Evolutionary conservation across 2,797 vertebrate genomes (phyloP).

Genomic region (Phoebastria nigripes): DNA sequence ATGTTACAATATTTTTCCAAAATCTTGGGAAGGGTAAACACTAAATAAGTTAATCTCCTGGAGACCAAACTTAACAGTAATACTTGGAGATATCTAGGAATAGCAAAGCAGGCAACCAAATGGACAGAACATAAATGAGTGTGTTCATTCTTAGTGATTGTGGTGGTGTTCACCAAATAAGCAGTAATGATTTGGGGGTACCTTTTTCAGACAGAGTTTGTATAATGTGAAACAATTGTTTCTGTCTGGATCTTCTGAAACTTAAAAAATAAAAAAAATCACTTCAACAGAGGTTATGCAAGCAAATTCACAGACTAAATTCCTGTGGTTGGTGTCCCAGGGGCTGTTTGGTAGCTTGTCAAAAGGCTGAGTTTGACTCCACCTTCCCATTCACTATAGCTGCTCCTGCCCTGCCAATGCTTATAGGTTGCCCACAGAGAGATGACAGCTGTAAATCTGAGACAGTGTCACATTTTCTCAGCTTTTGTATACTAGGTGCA

Average conservation of each 20-base stretch:
- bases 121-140: neutral
- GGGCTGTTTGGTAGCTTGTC: neutral
- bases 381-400: neutral
- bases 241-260: neutral
- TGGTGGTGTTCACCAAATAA: neutral
- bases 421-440: neutral
- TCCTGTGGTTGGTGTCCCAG: neutral
- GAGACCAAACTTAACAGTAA: neutral
- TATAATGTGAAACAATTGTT: neutral
- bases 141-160: neutral
- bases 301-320: neutral
- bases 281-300: neutral
- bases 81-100: neutral
- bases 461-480: neutral
- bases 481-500: neutral
- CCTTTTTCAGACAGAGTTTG: neutral
- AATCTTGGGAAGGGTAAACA: neutral
- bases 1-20: neutral
- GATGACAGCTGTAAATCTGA: neutral
- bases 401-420: rapidly evolving
- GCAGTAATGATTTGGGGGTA: neutral
- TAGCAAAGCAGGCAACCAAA: neutral
- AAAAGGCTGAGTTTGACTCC: neutral
- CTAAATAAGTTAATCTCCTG: neutral
- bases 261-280: neutral